Base-by-base conservation (phyloP, 2,888 invertebrate genomes). In the Tenthredo amoena region DNA sequence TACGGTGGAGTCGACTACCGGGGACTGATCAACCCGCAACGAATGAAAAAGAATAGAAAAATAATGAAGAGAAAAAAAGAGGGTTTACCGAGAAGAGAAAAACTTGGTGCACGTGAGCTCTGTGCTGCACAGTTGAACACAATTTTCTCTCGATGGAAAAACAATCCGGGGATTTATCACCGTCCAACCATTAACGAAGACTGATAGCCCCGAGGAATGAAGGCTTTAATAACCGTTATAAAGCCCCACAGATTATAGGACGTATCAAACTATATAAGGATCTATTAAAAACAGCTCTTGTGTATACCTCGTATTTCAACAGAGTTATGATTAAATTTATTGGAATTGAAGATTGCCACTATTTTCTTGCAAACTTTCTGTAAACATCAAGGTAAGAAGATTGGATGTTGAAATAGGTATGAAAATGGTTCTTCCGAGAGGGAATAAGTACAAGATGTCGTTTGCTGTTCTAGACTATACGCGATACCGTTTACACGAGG, bases 221-320 rank as follows among this genome's bases (percentile, higher is more conserved):
- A 81, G 58, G 37, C 58, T 21, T 81, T 81, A 81, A 81, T 81
- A 81, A 81, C 62, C 40, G 81, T 81, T 62, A 58, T 81, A 37
- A 81, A 81, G 34, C 15, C 34, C 15, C 50, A 50, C 18, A 50
- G 50, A 77, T 77, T 77, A 77, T 31, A 55, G 31, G 31, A 55
- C n/a, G 26, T 34, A 40, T 31, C 26, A 18, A 31, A 43, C 43
- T 47, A 74, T 43, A 77, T 55, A 77, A 50, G 76, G 26, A 55
- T 55, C 55, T 81, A 62, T 62, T 34, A 58, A 58, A 58, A 62
- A 43, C 68, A 58, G 47, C 62, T 26, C 62, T 62, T 68, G 18
- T 26, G 18, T 68, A 34, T 68, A 68, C 62, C 31, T 68, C 10
- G 68, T 68, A 68, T 68, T 68, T 34, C 34, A 68, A 68, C 31